Conservation (phyloP, 2,888 invertebrate species). For the Dione juno region DNA sequence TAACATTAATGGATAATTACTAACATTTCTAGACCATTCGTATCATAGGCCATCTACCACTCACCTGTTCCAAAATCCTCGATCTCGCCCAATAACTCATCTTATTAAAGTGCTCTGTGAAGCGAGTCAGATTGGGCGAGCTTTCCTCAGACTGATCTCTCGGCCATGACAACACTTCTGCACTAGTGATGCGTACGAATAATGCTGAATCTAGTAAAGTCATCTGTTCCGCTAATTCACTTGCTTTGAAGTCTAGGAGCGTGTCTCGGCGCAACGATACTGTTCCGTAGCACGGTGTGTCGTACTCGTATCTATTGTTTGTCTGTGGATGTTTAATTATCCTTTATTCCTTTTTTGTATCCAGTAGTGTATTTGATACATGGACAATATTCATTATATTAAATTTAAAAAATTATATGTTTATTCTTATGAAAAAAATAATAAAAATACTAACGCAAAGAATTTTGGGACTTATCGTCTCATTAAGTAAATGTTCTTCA, state of each 20-base stretch:
- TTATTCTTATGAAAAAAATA: background rate
- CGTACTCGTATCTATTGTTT: conserved; percentile 75
- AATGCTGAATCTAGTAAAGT: conserved; percentile 97
- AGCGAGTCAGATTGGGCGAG: conserved; percentile 97
- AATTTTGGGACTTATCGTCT: background rate
- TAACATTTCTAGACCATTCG: no score
- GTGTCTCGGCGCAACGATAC: conserved; percentile 82
- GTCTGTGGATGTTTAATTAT: conserved; percentile 52
- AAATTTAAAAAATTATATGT: no score
- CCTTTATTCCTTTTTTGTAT: background rate
- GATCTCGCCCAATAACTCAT: conserved; percentile 99
- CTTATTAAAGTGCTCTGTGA: conserved; percentile 99
- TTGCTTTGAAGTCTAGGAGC: conserved; percentile 95
- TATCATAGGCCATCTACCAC: conserved; percentile 11
- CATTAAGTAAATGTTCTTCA: background rate
- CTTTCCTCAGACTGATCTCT: conserved; percentile 98
- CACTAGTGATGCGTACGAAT: conserved; percentile 98
- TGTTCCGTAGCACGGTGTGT: conserved; percentile 71
- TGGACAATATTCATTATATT: no score
- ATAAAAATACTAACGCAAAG: background rate
- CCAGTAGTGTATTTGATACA: no score
- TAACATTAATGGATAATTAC: no score
- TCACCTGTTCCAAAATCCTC: conserved; percentile 92
- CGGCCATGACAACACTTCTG: conserved; percentile 98
- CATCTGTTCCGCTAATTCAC: conserved; percentile 99